Base-by-base conservation (phyloP, 2,797 vertebrate species). In the Dicrostonyx torquatus region DNA sequence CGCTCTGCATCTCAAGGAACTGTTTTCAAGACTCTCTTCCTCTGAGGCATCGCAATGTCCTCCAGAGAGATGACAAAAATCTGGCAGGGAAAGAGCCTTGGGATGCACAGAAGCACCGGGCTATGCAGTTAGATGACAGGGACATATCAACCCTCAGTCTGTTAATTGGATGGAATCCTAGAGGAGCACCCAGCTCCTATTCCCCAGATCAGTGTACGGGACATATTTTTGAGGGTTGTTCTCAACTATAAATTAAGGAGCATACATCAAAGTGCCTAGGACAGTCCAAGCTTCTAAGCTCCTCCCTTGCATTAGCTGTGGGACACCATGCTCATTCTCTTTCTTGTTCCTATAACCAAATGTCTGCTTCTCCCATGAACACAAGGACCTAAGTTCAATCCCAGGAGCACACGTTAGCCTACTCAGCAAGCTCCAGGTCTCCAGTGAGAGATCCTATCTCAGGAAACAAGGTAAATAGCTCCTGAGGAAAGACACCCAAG, bases 81-180 rank as follows among this genome's bases (percentile, higher is more conserved):
- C 29, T 4, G n/a, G 45, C 34, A 13, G n/a, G 34, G 17, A 92
- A 83, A 76, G 40, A 13, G 40, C 34, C 40, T 3, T 0, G 20
- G 64, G 37, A 86, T 2, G 37, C 2, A 37, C 18, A 0, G 72
- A 80, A 76, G 17, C 22, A 29, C 0, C 0, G 5, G 77, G 53
- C 76, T 91, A 43, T 72, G 34, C 2, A 1, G n/a, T 37, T 92
- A 64, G 60, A 55, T 5, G 4, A 4, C 14, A 14, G 0, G 26
- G 62, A 43, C 78, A 43, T 31, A 15, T 45, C 75, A 84, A 55
- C 40, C 24, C 78, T 5, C 4, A 0, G 0, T 45, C 4, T 45
- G 53, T 68, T 86, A 43, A n/a, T 0, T 1, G 26, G 64, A n/a
- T 3, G 55, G 60, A 84, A 34, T 58, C 15, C 45, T 87, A 29